Evolutionary conservation across 1,140 invertebrate species (phyloP), one percentile per base, ranked within the genome.

Genomic region (Apis florea): DNA sequence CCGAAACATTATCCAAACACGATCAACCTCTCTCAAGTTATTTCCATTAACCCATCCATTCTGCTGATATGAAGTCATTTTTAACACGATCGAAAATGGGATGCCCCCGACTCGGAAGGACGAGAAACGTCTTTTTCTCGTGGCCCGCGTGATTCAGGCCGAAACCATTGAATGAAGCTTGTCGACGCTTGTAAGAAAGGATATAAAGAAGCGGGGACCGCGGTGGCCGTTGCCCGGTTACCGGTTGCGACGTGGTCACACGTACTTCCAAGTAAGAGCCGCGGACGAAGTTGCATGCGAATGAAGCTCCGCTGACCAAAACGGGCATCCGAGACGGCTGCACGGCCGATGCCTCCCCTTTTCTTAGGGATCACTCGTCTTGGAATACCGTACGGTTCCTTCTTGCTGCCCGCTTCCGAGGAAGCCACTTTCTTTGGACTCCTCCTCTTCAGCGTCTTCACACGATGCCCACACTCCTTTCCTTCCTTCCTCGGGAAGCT

Each of bases 201-300:
- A 82, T n/a, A 86, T 69, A 79, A 83, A 83, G 81, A 83, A 66
- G 69, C 58, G 70, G 54, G 59, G n/a, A 61, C 51, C 13, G 54
- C 31, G 67, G 56, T 54, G 17, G 84, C 73, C 71, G 74, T 54
- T 73, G 68, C 76, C 81, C 79, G 82, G 67, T 40, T 86, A 86
- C 79, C 74, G 83, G 83, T 85, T 72, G 81, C 79, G 68, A 85
- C 61, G 79, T 83, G 81, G 72, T 84, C 78, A 87, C 85, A 86
- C 86, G 86, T 87, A 87, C 75, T 88, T 88, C 87, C 87, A 85
- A 88, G 87, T 88, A 88, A 88, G 83, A 80, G 86, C 67, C 85
- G 88, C 83, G 86, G 85, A 87, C 85, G 58, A 88, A 84, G 86
- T 90, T 86, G 90, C 90, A 92, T 91, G 89, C 89, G 90, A 91